Percentiles rank a stretch among this genome's conserved stretches.
phyloP scores from a whole-genome alignment of 2,797 vertebrate genomes.

The Coilia nasus region DNA sequence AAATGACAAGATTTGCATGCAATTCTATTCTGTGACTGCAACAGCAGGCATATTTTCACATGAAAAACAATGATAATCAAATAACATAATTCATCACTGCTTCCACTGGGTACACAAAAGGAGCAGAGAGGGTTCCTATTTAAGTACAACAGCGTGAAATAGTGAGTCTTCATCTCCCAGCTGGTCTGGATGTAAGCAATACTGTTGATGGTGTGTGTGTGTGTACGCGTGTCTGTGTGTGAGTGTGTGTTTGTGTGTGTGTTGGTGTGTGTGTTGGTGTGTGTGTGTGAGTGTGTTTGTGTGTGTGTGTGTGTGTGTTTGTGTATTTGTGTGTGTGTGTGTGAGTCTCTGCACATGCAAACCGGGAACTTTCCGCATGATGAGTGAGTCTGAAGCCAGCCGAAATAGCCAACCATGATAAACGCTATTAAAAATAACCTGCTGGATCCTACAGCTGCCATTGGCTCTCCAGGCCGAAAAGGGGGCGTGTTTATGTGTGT shows the following conservation, averaged over 20 bases:
- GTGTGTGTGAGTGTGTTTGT: background rate
- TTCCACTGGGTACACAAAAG: background rate
- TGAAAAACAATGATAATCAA: too few relatives aligned
- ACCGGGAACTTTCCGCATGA: background rate
- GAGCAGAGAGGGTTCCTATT: background rate
- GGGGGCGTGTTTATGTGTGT: background rate
- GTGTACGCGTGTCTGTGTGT: background rate
- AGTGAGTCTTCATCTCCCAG: background rate
- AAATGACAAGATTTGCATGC: too few relatives aligned
- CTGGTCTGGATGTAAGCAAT: background rate
- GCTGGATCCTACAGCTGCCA: conserved; percentile 9
- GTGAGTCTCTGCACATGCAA: background rate
- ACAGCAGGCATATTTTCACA: too few relatives aligned
- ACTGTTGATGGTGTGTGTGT: background rate
- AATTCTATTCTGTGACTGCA: too few relatives aligned
- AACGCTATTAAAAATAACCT: conserved; percentile 42
- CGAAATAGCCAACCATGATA: conserved; percentile 33
- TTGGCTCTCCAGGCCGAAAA: background rate
- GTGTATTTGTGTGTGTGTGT: conserved; percentile 6
- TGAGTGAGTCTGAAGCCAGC: conserved; percentile 19
- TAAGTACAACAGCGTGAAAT: background rate
- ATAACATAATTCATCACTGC: background rate
- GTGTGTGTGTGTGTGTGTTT: conserved; percentile 8
- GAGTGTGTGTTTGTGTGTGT: background rate
- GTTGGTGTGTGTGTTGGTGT: conserved; percentile 8